Conservation (phyloP, 2,888 invertebrate species). For the Apamea monoglypha region DNA sequence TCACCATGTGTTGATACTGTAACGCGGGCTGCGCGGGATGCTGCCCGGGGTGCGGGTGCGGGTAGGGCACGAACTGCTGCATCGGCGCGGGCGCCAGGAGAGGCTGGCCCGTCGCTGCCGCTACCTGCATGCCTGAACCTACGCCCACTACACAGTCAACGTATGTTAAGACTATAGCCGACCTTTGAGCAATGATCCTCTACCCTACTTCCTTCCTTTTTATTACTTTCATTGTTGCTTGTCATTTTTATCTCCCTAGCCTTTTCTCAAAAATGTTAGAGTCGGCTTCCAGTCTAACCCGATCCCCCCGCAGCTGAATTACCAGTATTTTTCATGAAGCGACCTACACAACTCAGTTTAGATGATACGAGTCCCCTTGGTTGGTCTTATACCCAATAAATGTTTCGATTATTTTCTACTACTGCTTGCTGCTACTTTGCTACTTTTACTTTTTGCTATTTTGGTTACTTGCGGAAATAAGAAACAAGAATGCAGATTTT, state of each 20-base stretch:
- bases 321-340: neutral
- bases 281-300: neutral
- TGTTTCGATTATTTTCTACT: neutral
- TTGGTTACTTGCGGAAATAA: neutral
- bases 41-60: constrained; percentile 90
- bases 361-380: neutral
- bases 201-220: neutral
- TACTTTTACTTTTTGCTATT: no score
- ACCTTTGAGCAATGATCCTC: neutral
- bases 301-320: neutral
- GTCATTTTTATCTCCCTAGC: neutral
- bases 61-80: constrained; percentile 92
- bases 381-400: neutral
- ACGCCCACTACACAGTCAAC: constrained; percentile 74
- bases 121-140: constrained; percentile 94
- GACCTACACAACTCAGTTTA: neutral
- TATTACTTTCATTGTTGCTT: neutral
- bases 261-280: neutral
- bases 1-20: constrained; percentile 87
- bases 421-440: neutral
- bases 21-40: constrained; percentile 84
- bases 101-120: constrained; percentile 96
- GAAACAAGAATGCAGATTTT: neutral
- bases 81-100: constrained; percentile 95
- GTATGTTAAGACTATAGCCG: constrained; percentile 11